Evolutionary conservation across 2,888 invertebrate species (phyloP).

Genomic region (Tachina fera): DNA sequence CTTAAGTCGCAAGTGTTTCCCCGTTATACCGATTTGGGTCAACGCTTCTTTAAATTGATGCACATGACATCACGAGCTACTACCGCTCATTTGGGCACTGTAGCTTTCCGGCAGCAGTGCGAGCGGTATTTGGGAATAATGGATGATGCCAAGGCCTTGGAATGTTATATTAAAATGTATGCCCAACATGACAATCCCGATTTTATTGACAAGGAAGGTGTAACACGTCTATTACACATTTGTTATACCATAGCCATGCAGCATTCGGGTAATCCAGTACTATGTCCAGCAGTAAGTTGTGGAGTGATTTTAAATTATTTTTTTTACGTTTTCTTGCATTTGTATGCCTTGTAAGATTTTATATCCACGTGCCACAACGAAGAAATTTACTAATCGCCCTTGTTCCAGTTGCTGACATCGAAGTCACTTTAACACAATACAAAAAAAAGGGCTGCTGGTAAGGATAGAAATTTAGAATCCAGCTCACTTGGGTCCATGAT

Average conservation of each 20-base stretch:
- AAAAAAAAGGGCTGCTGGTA: too few species aligned
- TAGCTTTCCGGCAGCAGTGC: slow-evolving; percentile 89
- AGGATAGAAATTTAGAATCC: too few species aligned
- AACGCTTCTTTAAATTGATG: slow-evolving; percentile 87
- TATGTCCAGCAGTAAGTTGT: slow-evolving; percentile 84
- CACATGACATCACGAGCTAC: slow-evolving; percentile 86
- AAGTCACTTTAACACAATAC: too few species aligned
- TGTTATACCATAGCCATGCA: slow-evolving; percentile 92
- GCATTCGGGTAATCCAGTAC: slow-evolving; percentile 87
- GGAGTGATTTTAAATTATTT: not conserved
- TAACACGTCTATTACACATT: slow-evolving; percentile 87
- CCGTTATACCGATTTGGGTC: slow-evolving; percentile 88
- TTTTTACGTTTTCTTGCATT: not conserved
- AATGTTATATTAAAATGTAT: slow-evolving; percentile 88
- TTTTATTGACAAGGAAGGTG: slow-evolving; percentile 86
- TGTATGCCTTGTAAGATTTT: not conserved
- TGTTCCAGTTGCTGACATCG: not conserved
- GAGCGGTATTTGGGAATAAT: slow-evolving; percentile 86
- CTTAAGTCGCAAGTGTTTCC: slow-evolving; percentile 89
- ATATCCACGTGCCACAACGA: not conserved
- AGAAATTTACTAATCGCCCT: not conserved
- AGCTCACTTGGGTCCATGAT: too few species aligned
- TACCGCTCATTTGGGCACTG: slow-evolving; percentile 85
- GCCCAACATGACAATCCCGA: slow-evolving; percentile 84
- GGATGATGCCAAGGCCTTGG: slow-evolving; percentile 86